phyloP scores from a whole-genome alignment of 2,888 invertebrate genomes.

The Lithosia quadra region DNA sequence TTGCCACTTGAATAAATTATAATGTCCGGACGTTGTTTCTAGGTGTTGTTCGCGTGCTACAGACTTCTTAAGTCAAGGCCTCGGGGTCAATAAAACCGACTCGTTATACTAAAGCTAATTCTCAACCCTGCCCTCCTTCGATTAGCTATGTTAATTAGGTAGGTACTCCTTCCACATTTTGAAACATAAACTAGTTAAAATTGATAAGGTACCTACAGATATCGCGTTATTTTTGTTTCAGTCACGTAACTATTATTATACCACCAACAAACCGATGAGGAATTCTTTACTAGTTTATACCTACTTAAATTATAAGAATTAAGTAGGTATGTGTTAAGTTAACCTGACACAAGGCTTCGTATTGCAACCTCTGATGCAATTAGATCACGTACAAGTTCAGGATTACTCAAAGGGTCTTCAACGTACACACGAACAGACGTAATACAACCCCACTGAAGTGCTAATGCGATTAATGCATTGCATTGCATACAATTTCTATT shows the following conservation, averaged over 20 bases:
- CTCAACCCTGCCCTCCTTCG: conserved; percentile 71
- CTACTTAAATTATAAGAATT: neutral
- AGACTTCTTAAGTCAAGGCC: conserved; percentile 59
- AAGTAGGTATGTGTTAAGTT: neutral
- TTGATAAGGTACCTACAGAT: conserved; percentile 22
- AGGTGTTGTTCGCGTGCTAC: conserved; percentile 63
- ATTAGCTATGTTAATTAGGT: conserved; percentile 62
- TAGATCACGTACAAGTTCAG: conserved; percentile 50
- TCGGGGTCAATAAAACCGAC: conserved; percentile 63
- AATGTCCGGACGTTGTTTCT: conserved; percentile 34
- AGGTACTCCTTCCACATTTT: conserved; percentile 49
- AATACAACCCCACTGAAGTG: conserved; percentile 60
- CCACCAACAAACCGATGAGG: neutral
- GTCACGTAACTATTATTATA: conserved; percentile 27
- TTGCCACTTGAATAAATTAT: conserved; percentile 44
- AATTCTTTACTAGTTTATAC: neutral
- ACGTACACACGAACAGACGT: conserved; percentile 49
- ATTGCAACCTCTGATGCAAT: conserved; percentile 29
- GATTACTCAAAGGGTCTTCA: conserved; percentile 52
- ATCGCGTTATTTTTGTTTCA: conserved; percentile 20
- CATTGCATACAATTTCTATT: conserved; percentile 73
- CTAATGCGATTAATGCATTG: conserved; percentile 72
- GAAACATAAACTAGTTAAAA: conserved; percentile 34
- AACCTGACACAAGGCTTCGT: neutral
- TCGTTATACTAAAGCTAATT: conserved; percentile 57